A percentile compares a stretch with the other conserved stretches of the same genome.
Evolutionary conservation across 2,113 vertebrate genomes (phyloP).

Genomic region (cat (Felis catus)): F.catus_Fca126_mat1.0 CM031419.1:156282501-156283000

Average conservation of each 20-base stretch:
- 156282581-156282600: not conserved
- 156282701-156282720: not conserved
- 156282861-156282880: no score
- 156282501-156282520: not conserved
- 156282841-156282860: no score
- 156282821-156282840: no score
- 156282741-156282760: not conserved
- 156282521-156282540: not conserved
- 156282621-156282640: not conserved
- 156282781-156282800: not conserved
- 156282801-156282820: not conserved
- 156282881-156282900: no score
- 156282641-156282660: not conserved
- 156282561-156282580: not conserved
- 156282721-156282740: slow-evolving; percentile 23
- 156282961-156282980: no score
- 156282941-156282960: no score
- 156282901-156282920: no score
- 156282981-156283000: no score
- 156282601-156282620: not conserved
- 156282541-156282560: not conserved
- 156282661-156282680: slow-evolving; percentile 10
- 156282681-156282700: slow-evolving; percentile 1
- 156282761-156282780: not conserved
- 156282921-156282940: no score